These are phyloP conservation scores for Phanerotoma sp. DNA, from an alignment of 2,888 invertebrate species.

Conservation along the genomic window DNA sequence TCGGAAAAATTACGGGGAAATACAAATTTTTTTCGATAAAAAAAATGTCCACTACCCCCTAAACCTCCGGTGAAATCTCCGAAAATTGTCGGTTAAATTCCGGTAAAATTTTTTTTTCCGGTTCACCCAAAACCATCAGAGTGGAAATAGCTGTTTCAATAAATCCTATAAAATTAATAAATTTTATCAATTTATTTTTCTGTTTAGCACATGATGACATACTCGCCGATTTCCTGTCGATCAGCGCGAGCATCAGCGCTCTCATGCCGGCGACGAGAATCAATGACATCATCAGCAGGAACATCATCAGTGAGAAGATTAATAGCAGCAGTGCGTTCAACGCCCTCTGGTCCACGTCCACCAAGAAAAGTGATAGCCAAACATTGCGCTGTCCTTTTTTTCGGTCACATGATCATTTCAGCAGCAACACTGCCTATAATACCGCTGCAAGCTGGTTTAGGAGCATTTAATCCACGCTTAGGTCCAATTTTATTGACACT, in stretches of 20 bases:
- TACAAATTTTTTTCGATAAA: too few relatives aligned
- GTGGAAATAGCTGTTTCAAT: neutral
- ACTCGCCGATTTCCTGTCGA: conserved; percentile 64
- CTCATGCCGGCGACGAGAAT: conserved; percentile 60
- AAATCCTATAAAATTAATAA: neutral
- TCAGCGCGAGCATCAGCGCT: conserved; percentile 54
- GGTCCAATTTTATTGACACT: conserved; percentile 54
- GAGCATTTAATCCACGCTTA: conserved; percentile 57
- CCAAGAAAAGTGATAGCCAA: conserved; percentile 49
- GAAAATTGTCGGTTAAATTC: too few relatives aligned
- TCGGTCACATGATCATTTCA: conserved; percentile 65
- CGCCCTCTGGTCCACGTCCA: conserved; percentile 50
- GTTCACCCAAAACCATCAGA: too few relatives aligned
- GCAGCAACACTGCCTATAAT: conserved; percentile 67
- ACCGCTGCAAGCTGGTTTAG: conserved; percentile 60
- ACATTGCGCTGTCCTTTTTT: conserved; percentile 56
- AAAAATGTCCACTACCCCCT: too few relatives aligned
- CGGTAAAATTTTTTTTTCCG: too few relatives aligned
- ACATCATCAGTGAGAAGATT: conserved; percentile 72
- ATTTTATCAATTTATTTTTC: neutral
- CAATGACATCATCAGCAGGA: conserved; percentile 61
- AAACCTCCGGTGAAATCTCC: too few relatives aligned
- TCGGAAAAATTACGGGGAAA: too few relatives aligned
- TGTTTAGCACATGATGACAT: conserved; percentile 60
- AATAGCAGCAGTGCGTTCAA: conserved; percentile 60